phyloP scores from a whole-genome alignment of 2,888 invertebrate genomes.

The Kuschelorhynchus macadamiae region DNA sequence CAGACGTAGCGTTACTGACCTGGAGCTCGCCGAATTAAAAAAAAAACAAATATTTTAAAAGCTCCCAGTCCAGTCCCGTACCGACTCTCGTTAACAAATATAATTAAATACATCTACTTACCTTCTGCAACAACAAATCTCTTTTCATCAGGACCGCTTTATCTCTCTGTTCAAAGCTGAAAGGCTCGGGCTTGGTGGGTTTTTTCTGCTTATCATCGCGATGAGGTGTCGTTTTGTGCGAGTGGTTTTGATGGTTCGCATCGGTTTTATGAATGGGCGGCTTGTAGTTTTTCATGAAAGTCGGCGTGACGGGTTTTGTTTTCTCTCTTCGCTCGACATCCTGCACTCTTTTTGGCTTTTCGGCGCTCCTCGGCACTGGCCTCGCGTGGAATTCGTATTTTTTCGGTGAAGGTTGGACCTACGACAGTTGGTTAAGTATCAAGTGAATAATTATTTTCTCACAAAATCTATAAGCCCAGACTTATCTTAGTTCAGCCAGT shows the following conservation, averaged over 20 bases:
- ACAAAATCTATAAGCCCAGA: no score
- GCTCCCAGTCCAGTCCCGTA: no score
- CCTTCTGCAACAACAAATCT: slow-evolving; percentile 74
- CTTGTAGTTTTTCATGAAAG: slow-evolving; percentile 51
- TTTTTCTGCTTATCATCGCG: slow-evolving; percentile 6
- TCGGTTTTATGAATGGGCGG: neutral
- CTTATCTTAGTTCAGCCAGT: no score
- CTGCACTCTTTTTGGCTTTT: slow-evolving; percentile 65
- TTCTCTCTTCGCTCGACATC: slow-evolving; percentile 18
- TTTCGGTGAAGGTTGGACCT: slow-evolving; percentile 18
- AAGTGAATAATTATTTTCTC: no score
- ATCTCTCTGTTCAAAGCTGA: slow-evolving; percentile 80
- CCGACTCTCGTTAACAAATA: no score
- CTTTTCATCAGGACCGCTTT: slow-evolving; percentile 72
- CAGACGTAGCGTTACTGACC: no score
- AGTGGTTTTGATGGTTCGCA: neutral
- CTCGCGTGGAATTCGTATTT: slow-evolving; percentile 72
- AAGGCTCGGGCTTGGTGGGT: slow-evolving; percentile 69
- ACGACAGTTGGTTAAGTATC: no score
- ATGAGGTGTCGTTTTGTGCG: neutral
- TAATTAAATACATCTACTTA: slow-evolving; percentile 28
- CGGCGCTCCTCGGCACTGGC: slow-evolving; percentile 74
- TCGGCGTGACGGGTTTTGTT: slow-evolving; percentile 56
- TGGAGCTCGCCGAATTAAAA: no score
- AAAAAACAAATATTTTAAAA: no score